Evolutionary conservation across 2,113 vertebrate genomes (phyloP).

Genomic region (Nesoenas mayeri): DNA sequence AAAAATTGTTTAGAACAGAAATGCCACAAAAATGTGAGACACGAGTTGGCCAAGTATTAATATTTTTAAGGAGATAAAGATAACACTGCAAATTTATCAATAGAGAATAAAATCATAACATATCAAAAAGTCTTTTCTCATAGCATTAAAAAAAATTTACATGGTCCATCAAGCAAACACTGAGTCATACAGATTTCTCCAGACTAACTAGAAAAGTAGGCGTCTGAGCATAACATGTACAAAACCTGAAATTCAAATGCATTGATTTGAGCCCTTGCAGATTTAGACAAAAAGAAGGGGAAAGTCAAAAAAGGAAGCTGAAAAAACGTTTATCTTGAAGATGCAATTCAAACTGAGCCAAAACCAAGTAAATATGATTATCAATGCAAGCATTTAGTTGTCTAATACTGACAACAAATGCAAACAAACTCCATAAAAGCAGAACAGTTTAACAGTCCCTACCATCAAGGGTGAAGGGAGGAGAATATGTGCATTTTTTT

Average conservation of each 20-base stretch:
- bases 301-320: not conserved
- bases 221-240: not conserved
- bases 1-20: not conserved
- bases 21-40: not conserved
- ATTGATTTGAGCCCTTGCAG: not conserved
- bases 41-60: not conserved
- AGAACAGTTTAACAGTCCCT: not conserved
- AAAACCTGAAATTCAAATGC: not conserved
- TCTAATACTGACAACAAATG: not conserved
- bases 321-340: not conserved
- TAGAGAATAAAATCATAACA: not conserved
- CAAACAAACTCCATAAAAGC: not conserved
- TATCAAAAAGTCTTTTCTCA: not conserved
- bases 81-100: not conserved
- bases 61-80: not conserved
- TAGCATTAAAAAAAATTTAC: not conserved
- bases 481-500: not conserved
- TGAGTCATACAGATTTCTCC: not conserved
- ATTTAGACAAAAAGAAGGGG: not conserved
- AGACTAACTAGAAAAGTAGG: not conserved
- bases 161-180: not conserved
- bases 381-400: not conserved
- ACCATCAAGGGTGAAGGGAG: not conserved
- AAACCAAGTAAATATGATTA: not conserved
- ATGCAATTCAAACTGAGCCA: not conserved